These are phyloP conservation scores for Colletes collaris DNA, from an alignment of 2,888 invertebrate genomes.

Conservation along the genomic window DNA sequence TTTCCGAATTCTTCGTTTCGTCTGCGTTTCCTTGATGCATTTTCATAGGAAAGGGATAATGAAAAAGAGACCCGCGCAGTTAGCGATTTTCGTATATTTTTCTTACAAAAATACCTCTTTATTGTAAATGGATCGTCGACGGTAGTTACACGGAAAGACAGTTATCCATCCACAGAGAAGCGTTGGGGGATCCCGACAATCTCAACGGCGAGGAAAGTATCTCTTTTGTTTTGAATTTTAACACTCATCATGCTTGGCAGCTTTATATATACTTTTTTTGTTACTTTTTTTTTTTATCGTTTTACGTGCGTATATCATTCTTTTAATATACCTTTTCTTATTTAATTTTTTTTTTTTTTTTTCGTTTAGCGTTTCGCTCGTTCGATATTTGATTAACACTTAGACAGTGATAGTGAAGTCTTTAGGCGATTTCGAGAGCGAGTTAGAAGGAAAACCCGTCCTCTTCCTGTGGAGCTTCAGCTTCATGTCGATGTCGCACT, in stretches of 20 bases:
- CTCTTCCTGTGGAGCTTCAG: slow-evolving; percentile 77
- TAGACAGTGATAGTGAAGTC: slow-evolving; percentile 83
- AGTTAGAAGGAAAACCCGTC: slow-evolving; percentile 72
- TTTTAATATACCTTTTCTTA: not conserved
- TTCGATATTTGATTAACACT: slow-evolving; percentile 67
- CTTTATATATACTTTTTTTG: slow-evolving; percentile 36
- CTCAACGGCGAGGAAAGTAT: slow-evolving; percentile 63
- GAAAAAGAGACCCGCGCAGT: not conserved
- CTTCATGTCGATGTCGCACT: slow-evolving; percentile 82
- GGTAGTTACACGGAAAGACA: slow-evolving; percentile 63
- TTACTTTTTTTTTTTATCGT: slow-evolving; percentile 22
- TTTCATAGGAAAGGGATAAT: not conserved
- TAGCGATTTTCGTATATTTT: slow-evolving; percentile 29
- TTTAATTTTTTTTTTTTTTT: no score
- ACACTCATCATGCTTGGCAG: slow-evolving; percentile 63
- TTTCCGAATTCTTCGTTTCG: not conserved
- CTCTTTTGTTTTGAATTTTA: slow-evolving; percentile 37
- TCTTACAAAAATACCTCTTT: slow-evolving; percentile 70
- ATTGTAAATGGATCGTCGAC: slow-evolving; percentile 72
- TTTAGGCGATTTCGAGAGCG: slow-evolving; percentile 80
- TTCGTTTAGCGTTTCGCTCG: slow-evolving; percentile 20
- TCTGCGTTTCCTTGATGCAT: not conserved
- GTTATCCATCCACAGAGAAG: slow-evolving; percentile 61
- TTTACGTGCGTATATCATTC: slow-evolving; percentile 15
- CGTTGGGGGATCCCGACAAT: slow-evolving; percentile 59